These are phyloP conservation scores for Muscicapa striata DNA, from an alignment of 2,797 vertebrate genomes.

Conservation along the genomic window DNA sequence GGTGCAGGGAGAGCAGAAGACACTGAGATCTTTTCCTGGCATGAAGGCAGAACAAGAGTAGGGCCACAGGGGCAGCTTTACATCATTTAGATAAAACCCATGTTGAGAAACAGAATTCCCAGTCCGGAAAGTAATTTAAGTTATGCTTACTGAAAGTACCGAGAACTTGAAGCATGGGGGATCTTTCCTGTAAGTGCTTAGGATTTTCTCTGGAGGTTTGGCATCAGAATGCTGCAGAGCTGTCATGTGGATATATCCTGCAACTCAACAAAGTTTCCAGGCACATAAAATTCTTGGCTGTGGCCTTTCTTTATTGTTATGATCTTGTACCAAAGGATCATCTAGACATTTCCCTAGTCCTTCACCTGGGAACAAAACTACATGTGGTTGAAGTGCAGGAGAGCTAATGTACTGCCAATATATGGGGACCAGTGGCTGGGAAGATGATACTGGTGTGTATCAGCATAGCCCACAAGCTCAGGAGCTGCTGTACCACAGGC, in stretches of 20 bases:
- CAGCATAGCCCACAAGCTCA: not conserved
- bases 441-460: not conserved
- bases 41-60: not conserved
- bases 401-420: not conserved
- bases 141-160: not conserved
- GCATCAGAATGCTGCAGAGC: not conserved
- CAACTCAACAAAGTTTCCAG: constrained; percentile 34
- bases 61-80: not conserved
- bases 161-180: not conserved
- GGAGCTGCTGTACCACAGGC: not conserved
- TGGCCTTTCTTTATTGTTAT: not conserved
- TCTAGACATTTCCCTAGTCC: not conserved
- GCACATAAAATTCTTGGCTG: constrained; percentile 43
- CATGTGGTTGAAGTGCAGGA: not conserved
- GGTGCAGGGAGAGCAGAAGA: not conserved
- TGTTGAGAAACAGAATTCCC: constrained; percentile 12
- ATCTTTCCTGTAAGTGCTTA: constrained; percentile 40
- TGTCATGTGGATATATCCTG: constrained; percentile 5
- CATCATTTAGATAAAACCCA: not conserved
- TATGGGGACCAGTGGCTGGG: not conserved
- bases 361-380: not conserved
- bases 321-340: not conserved
- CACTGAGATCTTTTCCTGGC: not conserved
- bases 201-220: constrained; percentile 28
- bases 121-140: constrained; percentile 12